Conservation (phyloP, 1,140 invertebrate genomes). For the Ylistrum balloti region DNA sequence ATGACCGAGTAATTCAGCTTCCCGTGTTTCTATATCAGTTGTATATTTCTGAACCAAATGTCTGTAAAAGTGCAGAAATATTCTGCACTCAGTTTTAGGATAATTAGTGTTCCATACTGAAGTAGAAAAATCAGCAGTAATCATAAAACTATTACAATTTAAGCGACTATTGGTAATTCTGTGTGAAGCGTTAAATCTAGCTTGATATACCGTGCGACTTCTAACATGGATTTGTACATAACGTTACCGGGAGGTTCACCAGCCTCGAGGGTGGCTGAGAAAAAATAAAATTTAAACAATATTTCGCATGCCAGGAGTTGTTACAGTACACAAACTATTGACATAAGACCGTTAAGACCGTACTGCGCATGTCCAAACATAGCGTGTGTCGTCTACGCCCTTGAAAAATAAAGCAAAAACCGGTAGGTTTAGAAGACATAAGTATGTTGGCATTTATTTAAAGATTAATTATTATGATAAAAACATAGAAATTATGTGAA, state of each 20-base stretch:
- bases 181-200: too few relatives aligned
- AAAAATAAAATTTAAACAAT: neutral
- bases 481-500: slow-evolving; percentile 32
- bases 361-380: slow-evolving; percentile 24
- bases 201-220: neutral
- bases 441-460: slow-evolving; percentile 25
- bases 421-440: neutral
- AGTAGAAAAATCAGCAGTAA: neutral
- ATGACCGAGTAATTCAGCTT: too few relatives aligned
- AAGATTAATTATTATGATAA: slow-evolving; percentile 36
- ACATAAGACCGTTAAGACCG: neutral
- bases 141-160: neutral
- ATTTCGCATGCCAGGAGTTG: slow-evolving; percentile 10
- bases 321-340: neutral
- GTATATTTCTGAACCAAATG: too few relatives aligned
- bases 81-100: too few relatives aligned
- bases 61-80: too few relatives aligned
- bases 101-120: too few relatives aligned
- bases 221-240: neutral
- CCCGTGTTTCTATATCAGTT: too few relatives aligned
- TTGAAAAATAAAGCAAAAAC: slow-evolving; percentile 36
- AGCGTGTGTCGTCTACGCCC: slow-evolving; percentile 6
- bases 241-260: neutral
- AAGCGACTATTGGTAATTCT: neutral
- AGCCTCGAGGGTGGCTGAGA: slow-evolving; percentile 8